Percentiles rank a stretch among this genome's conserved stretches.
Evolutionary conservation across 2,888 invertebrate species (phyloP).

Genomic region (Hyppa rectilinea): DNA sequence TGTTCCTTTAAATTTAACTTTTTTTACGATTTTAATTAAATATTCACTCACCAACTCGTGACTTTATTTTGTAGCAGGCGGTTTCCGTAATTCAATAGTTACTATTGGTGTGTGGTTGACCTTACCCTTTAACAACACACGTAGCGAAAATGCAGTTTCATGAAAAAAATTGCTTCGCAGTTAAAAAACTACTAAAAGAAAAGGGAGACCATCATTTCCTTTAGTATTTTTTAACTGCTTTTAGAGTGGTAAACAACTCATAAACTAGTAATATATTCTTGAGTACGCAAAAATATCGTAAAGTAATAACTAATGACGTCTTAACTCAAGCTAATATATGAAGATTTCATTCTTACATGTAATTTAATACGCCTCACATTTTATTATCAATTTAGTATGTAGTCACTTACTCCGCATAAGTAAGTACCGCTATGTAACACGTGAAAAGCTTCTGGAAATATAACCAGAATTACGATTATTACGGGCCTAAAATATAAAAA

Average conservation of each 20-base stretch:
- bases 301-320: neutral
- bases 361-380: neutral
- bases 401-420: neutral
- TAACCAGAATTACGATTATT: constrained; percentile 18
- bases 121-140: constrained; percentile 1
- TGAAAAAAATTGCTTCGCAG: constrained; percentile 20
- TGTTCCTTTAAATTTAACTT: neutral
- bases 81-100: neutral
- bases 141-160: constrained; percentile 18
- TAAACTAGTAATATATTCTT: constrained; percentile 27
- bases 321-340: constrained; percentile 4
- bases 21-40: neutral
- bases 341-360: neutral
- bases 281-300: neutral
- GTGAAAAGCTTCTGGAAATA: constrained; percentile 22
- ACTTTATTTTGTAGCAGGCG: neutral
- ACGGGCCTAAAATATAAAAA: constrained; percentile 1
- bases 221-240: constrained; percentile 25
- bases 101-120: neutral
- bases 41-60: too few species aligned
- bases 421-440: neutral
- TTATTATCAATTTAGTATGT: neutral
- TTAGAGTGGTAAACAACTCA: constrained; percentile 15
- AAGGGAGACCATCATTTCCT: constrained; percentile 2
- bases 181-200: constrained; percentile 24